These are phyloP conservation scores for Scaptomyza graminum DNA, from an alignment of 1,140 invertebrate genomes.

Conservation along the genomic window DNA sequence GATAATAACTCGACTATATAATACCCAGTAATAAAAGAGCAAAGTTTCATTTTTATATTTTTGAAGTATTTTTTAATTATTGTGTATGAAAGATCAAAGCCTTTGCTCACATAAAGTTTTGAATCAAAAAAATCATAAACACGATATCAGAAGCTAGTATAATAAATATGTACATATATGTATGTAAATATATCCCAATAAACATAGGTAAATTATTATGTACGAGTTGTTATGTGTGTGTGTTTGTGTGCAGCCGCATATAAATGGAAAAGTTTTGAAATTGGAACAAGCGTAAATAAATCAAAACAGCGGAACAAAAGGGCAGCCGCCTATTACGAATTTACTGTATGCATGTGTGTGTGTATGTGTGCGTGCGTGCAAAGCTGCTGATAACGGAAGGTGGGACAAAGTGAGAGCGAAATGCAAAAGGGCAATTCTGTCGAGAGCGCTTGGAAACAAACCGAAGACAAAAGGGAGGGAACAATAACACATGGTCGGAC, in stretches of 20 bases:
- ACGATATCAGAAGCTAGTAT: neutral
- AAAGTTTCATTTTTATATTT: neutral
- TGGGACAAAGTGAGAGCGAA: constrained; percentile 18
- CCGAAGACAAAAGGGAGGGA: neutral
- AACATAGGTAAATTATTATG: too few relatives aligned
- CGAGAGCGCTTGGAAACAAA: constrained; percentile 49
- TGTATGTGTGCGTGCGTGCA: neutral
- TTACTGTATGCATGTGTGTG: neutral
- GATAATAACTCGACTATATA: neutral
- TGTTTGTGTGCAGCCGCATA: constrained; percentile 21
- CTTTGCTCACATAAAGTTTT: constrained; percentile 1
- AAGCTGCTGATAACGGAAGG: constrained; percentile 45
- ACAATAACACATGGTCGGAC: constrained; percentile 1
- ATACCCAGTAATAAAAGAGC: neutral
- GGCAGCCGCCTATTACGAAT: constrained; percentile 31
- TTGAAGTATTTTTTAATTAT: neutral
- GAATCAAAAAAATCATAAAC: neutral
- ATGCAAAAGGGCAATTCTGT: constrained; percentile 9
- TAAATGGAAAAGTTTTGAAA: constrained; percentile 40
- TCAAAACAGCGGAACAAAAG: constrained; percentile 49
- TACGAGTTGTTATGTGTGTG: neutral
- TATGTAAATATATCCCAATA: too few relatives aligned
- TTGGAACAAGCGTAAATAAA: constrained; percentile 15
- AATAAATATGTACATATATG: neutral
- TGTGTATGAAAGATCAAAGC: constrained; percentile 5